These are phyloP conservation scores for Halyomorpha halys DNA, from an alignment of 1,140 invertebrate genomes.

Conservation along the genomic window DNA sequence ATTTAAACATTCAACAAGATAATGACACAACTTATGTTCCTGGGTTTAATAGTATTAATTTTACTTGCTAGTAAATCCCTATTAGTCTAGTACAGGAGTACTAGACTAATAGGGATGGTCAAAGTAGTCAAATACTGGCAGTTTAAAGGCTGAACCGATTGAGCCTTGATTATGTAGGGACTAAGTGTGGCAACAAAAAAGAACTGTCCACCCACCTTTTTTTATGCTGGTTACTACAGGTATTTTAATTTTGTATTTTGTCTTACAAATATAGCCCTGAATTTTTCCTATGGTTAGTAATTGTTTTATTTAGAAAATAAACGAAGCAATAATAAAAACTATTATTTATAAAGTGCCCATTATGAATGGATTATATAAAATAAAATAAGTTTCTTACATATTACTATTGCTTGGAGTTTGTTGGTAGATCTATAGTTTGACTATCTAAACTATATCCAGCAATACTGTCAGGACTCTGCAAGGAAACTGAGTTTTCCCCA, in stretches of 20 bases:
- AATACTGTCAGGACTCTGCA: conserved; percentile 65
- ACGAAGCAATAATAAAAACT: not conserved
- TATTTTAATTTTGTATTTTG: not conserved
- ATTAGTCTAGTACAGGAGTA: too few relatives aligned
- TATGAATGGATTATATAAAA: not conserved
- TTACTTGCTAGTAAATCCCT: too few relatives aligned
- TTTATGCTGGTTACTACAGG: too few relatives aligned
- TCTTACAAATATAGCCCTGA: not conserved
- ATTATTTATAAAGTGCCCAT: not conserved
- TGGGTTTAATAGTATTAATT: too few relatives aligned
- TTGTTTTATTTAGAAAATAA: not conserved
- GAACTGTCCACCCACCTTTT: too few relatives aligned
- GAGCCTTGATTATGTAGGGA: too few relatives aligned
- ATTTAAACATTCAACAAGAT: too few relatives aligned
- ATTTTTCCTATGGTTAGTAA: not conserved
- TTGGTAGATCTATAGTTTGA: conserved; percentile 31
- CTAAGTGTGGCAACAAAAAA: too few relatives aligned
- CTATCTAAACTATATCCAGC: conserved; percentile 39
- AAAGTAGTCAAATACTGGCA: too few relatives aligned
- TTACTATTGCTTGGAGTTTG: conserved; percentile 16
- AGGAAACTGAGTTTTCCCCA: conserved; percentile 45
- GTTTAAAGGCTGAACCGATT: too few relatives aligned
- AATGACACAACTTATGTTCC: too few relatives aligned
- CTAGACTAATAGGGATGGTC: too few relatives aligned
- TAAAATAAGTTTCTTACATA: not conserved